These are phyloP conservation scores for Microtus oregoni DNA, from an alignment of 2,113 vertebrate genomes.

Conservation along the genomic window DNA sequence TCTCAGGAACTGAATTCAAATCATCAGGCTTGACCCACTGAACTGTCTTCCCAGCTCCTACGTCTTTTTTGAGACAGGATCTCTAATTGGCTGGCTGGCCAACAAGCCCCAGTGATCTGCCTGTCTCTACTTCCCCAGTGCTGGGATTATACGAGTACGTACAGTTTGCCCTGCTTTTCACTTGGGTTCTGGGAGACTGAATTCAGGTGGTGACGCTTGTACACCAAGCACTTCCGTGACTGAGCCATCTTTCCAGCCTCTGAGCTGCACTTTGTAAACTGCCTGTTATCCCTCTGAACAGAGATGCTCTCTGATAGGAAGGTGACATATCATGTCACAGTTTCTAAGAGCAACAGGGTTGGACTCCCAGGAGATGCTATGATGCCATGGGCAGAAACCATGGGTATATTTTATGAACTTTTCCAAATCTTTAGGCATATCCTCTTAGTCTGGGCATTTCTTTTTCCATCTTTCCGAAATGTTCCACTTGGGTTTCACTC, in stretches of 20 bases:
- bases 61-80: not conserved
- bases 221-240: not conserved
- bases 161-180: not conserved
- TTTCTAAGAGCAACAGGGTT: not conserved
- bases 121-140: not conserved
- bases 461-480: not conserved
- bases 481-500: conserved; percentile 50
- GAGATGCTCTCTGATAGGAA: not conserved
- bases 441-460: not conserved
- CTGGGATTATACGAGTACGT: not conserved
- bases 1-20: not conserved
- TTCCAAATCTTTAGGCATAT: not conserved
- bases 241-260: not conserved
- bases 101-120: not conserved
- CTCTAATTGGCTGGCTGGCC: not conserved
- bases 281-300: not conserved
- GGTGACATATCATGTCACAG: not conserved
- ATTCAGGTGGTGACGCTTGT: not conserved
- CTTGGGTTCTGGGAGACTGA: not conserved
- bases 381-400: not conserved
- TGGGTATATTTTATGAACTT: not conserved
- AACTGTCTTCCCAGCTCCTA: not conserved
- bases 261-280: too few species aligned
- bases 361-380: not conserved
- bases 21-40: not conserved